phyloP scores from a whole-genome alignment of 2,888 invertebrate genomes.

The Pristionchus fissidentatus region DNA sequence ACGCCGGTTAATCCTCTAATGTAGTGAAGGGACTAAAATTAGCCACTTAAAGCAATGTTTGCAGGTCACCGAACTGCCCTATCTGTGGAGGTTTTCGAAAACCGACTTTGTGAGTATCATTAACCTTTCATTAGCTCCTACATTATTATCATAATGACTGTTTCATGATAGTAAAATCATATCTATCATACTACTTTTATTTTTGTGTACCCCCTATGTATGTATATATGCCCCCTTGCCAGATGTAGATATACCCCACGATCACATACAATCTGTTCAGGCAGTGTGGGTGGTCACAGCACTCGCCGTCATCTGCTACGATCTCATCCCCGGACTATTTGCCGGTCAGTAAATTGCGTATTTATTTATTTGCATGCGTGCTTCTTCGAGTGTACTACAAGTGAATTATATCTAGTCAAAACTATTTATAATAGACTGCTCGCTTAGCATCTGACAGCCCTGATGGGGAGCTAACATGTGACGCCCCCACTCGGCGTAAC shows the following conservation, averaged over 20 bases:
- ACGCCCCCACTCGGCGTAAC: too few relatives aligned
- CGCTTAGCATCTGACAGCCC: too few relatives aligned
- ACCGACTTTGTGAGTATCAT: slow-evolving; percentile 83
- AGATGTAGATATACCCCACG: too few relatives aligned
- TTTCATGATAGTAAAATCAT: too few relatives aligned
- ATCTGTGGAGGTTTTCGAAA: slow-evolving; percentile 85
- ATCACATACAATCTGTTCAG: slow-evolving; percentile 51
- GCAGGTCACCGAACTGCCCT: slow-evolving; percentile 81
- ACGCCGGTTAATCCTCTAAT: too few relatives aligned
- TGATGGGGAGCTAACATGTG: too few relatives aligned
- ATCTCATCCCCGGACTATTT: slow-evolving; percentile 83
- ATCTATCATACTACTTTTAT: neutral
- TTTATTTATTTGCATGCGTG: neutral
- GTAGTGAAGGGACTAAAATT: too few relatives aligned
- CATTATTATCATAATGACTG: neutral
- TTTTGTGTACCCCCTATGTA: neutral
- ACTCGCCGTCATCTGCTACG: slow-evolving; percentile 83
- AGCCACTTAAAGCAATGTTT: neutral
- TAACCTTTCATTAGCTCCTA: too few relatives aligned
- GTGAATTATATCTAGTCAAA: too few relatives aligned
- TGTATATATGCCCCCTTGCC: too few relatives aligned
- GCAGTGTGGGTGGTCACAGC: slow-evolving; percentile 87
- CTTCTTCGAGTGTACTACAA: too few relatives aligned
- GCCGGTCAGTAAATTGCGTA: neutral
- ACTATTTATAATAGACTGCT: too few relatives aligned